phyloP scores from a whole-genome alignment of 2,797 vertebrate genomes.

The Coilia nasus region DNA sequence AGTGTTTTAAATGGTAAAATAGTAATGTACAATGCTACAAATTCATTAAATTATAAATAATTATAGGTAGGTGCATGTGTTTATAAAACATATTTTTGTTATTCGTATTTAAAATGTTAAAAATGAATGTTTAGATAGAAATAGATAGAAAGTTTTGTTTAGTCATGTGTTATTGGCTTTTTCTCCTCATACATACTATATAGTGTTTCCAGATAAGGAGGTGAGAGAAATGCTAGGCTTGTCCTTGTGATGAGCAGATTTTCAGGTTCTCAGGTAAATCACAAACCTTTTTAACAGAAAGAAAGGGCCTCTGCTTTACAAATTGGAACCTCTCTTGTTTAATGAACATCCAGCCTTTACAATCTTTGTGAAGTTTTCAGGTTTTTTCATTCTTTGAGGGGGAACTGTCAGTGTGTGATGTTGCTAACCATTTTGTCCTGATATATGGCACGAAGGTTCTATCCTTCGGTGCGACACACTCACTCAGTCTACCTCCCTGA shows the following conservation, averaged over 20 bases:
- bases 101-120: too few relatives aligned
- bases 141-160: too few relatives aligned
- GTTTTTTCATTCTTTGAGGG: neutral
- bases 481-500: neutral
- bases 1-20: too few relatives aligned
- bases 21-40: too few relatives aligned
- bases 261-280: neutral
- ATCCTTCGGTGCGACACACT: neutral
- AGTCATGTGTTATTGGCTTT: neutral
- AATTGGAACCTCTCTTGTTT: neutral
- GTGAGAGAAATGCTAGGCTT: neutral
- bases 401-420: constrained; percentile 22
- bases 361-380: neutral
- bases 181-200: too few relatives aligned
- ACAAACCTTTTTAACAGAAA: neutral
- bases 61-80: too few relatives aligned
- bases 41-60: too few relatives aligned
- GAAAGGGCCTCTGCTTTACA: neutral
- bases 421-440: neutral
- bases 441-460: neutral
- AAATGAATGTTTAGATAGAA: too few relatives aligned
- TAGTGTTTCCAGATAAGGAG: too few relatives aligned
- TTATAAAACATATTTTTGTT: too few relatives aligned
- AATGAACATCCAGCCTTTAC: neutral
- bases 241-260: neutral